Percentiles rank a stretch among this genome's conserved stretches.
Conservation (phyloP, 1,140 invertebrate species). For the Drosophila leontia region DNA sequence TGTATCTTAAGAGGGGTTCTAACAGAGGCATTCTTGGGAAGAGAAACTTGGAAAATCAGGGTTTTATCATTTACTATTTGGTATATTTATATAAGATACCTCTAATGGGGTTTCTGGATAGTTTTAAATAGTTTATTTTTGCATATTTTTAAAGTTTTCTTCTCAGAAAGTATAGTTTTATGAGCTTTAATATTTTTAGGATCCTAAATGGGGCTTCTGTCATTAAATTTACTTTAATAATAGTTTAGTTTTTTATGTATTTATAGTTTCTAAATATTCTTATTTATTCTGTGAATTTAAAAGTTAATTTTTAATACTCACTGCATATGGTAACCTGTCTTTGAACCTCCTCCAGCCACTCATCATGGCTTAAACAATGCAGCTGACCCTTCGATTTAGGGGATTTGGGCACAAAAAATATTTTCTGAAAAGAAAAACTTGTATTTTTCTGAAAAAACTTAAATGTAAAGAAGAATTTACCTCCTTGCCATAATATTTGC, state of each 20-base stretch:
- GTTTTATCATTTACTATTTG: background rate
- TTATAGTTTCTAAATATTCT: background rate
- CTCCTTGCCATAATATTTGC: constrained; percentile 85
- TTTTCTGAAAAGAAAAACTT: constrained; percentile 53
- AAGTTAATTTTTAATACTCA: constrained; percentile 42
- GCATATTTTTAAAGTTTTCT: no score
- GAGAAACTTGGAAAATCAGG: no score
- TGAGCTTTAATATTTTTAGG: background rate
- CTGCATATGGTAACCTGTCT: constrained; percentile 79
- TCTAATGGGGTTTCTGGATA: no score
- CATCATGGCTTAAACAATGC: constrained; percentile 66
- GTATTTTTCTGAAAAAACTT: background rate
- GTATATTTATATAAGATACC: background rate
- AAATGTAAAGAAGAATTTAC: constrained; percentile 20
- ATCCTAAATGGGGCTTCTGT: background rate
- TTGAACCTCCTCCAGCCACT: constrained; percentile 81
- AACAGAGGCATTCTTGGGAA: background rate
- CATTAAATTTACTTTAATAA: background rate
- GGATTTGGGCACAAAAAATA: constrained; percentile 77
- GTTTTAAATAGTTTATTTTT: background rate
- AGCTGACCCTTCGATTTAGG: constrained; percentile 57
- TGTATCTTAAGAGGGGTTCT: background rate
- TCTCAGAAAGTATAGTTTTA: no score
- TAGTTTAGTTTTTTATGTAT: background rate
- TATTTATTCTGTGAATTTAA: no score